Evolutionary conservation across 2,797 vertebrate species (phyloP), one percentile per base, ranked within the genome.

Genomic region (Coracias cyanogaster): DNA sequence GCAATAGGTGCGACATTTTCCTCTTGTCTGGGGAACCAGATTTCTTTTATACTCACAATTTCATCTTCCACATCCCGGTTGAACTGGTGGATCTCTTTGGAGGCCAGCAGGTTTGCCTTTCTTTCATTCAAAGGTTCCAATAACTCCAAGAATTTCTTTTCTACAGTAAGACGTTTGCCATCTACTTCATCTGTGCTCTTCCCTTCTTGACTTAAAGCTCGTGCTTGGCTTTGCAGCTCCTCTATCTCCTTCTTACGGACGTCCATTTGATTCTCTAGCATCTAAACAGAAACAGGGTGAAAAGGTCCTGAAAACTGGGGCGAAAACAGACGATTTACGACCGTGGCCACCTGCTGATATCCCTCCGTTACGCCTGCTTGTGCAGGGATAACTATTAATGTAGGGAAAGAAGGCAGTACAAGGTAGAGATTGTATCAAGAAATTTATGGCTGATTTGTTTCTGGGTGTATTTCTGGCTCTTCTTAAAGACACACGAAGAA

Each of bases 241-340:
- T 98, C 99, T 45, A 99, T 99, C 97, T 99, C 99, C 98, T 99
- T 99, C 98, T 99, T 99, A 58, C 99, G 98, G 46, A 99, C 99
- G 91, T 99, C 99, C 98, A 99, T 99, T 98, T 99, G 99, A 90
- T 99, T 99, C 97, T 99, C 99, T 92, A 99, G 97, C 98, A 99
- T 99, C 99, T 99, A 96, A 80, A 65, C 46, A 82, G 73, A 95
- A 94, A 81, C 25, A 85, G 3, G 25, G 64, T n/a, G 94, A 60
- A 84, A 60, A 64, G 9, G 3, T 35, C 35, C 41, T 96, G 52
- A 93, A 87, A 90, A 86, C 64, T 0, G 1, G 22, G 48, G 29
- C 35, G 54, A 82, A 49, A 52, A 49, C 20, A 39, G n/a, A n/a
- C 12, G 62, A 71, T 20, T 45, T 64, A 31, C 26, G 31, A 28